These are phyloP conservation scores for Papilio aristodemus DNA, from an alignment of 1,140 invertebrate genomes.

Conservation along the genomic window DNA sequence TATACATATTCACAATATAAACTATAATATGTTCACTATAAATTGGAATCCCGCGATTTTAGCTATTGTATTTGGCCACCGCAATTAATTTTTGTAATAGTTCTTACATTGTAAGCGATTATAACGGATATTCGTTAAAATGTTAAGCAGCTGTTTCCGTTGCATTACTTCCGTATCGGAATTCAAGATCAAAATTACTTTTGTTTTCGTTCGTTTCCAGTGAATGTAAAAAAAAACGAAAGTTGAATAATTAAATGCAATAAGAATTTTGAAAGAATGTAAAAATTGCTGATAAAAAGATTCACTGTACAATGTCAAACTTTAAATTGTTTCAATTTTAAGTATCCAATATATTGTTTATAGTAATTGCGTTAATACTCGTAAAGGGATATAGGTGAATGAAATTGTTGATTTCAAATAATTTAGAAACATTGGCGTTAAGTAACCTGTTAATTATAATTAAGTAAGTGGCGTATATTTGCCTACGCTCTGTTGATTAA, in stretches of 20 bases:
- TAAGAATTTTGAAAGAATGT: neutral
- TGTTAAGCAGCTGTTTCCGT: too few species aligned
- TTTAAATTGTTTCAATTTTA: too few species aligned
- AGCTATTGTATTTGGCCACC: too few species aligned
- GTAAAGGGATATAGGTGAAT: neutral
- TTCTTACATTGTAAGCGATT: neutral
- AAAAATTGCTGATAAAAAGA: neutral
- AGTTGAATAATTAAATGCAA: neutral
- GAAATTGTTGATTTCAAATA: neutral
- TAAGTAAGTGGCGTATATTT: neutral
- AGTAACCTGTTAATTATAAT: neutral
- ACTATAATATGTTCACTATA: too few species aligned
- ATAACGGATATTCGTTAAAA: neutral
- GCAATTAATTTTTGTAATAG: neutral
- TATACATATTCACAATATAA: too few species aligned
- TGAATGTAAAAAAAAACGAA: neutral
- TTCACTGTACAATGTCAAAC: neutral
- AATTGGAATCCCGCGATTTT: too few species aligned
- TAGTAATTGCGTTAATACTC: neutral
- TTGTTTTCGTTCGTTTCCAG: too few species aligned
- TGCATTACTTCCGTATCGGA: too few species aligned
- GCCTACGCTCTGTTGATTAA: conserved; percentile 7
- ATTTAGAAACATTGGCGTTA: neutral
- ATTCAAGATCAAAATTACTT: too few species aligned
- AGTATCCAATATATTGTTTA: neutral